A percentile compares a stretch with the other conserved stretches of the same genome.
phyloP scores from a whole-genome alignment of 2,797 vertebrate genomes.

The Anguilla pacifica region DNA sequence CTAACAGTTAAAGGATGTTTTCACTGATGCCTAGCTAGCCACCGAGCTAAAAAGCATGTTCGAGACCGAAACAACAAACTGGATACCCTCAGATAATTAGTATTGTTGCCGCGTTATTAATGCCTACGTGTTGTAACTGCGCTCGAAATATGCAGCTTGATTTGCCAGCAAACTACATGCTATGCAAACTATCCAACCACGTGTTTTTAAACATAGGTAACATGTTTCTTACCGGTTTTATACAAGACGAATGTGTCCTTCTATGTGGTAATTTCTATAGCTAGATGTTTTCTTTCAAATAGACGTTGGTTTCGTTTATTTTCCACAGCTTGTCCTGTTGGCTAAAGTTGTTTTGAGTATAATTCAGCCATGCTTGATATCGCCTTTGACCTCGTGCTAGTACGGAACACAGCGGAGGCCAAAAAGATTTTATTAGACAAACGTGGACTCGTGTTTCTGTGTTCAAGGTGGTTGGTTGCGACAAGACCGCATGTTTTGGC shows the following conservation, averaged over 20 bases:
- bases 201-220: neutral
- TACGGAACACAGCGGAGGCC: slow-evolving; percentile 28
- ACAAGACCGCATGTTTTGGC: neutral
- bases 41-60: neutral
- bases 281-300: neutral
- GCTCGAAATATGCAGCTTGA: neutral
- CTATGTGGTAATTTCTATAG: neutral
- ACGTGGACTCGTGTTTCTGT: neutral
- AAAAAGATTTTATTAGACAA: neutral
- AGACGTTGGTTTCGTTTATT: neutral
- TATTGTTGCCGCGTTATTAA: neutral
- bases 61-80: neutral
- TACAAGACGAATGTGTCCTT: neutral
- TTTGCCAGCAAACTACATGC: neutral
- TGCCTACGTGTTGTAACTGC: too few relatives aligned
- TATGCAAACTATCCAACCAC: neutral
- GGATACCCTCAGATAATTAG: neutral
- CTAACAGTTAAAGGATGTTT: neutral
- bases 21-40: neutral
- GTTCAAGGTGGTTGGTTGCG: too few relatives aligned
- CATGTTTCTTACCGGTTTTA: neutral
- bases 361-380: slow-evolving; percentile 35
- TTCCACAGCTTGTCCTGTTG: neutral
- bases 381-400: slow-evolving; percentile 40
- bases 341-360: slow-evolving; percentile 28